Evolutionary conservation across 2,113 vertebrate species (phyloP).

Genomic region (Apteryx owenii): DNA sequence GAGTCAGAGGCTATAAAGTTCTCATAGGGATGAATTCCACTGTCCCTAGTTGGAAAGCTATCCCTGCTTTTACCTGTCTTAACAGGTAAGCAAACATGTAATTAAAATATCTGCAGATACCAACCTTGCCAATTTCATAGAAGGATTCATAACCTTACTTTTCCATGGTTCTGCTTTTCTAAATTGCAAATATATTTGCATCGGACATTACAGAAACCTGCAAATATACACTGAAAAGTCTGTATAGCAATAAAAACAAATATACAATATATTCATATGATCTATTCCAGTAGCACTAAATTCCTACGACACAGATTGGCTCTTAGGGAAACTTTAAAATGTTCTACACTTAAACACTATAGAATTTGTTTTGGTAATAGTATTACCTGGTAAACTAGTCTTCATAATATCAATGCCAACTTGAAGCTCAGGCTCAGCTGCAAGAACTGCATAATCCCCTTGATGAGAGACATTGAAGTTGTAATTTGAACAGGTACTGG

Average conservation of each 20-base stretch:
- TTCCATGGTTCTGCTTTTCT: background rate
- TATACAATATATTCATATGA: fast-evolving
- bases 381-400: slow-evolving; percentile 88
- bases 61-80: background rate
- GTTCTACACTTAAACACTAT: background rate
- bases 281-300: background rate
- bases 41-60: background rate
- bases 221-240: background rate
- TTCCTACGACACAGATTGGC: background rate
- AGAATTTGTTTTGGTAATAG: background rate
- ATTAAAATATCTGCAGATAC: background rate
- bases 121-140: background rate
- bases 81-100: background rate
- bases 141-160: background rate
- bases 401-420: slow-evolving; percentile 97
- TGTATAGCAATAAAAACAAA: background rate
- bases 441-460: slow-evolving; percentile 93
- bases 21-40: background rate
- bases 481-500: slow-evolving; percentile 69
- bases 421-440: slow-evolving; percentile 87
- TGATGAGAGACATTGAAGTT: slow-evolving; percentile 96
- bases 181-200: background rate
- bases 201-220: background rate
- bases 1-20: background rate
- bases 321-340: background rate